phyloP scores from a whole-genome alignment of 2,888 invertebrate genomes.

The Hirtodrosophila histrioides region DNA sequence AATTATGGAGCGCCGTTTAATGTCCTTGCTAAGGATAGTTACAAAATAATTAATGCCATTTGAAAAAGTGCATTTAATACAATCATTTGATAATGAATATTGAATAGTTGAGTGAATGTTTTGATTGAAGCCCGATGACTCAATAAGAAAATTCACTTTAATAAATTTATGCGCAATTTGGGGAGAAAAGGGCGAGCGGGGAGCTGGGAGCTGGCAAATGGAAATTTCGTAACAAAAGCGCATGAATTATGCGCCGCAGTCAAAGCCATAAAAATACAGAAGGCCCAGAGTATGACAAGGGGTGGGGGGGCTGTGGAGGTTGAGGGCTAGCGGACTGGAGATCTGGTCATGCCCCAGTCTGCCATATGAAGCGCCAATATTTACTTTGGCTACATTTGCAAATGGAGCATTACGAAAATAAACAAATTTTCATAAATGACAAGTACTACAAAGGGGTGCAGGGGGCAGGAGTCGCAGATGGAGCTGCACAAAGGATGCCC shows the following conservation, averaged over 20 bases:
- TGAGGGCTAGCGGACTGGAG: background rate
- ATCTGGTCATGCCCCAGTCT: slow-evolving; percentile 37
- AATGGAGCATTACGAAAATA: slow-evolving; percentile 80
- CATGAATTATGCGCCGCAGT: slow-evolving; percentile 72
- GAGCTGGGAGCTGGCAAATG: slow-evolving; percentile 21
- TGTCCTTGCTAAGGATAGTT: slow-evolving; percentile 28
- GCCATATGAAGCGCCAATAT: slow-evolving; percentile 73
- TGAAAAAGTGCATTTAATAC: slow-evolving; percentile 23
- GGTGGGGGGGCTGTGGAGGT: background rate
- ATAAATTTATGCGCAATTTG: slow-evolving; percentile 40
- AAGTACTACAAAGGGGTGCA: slow-evolving; percentile 73
- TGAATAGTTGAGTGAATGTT: slow-evolving; percentile 35
- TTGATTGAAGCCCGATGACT: slow-evolving; percentile 17
- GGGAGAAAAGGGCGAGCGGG: too few relatives aligned
- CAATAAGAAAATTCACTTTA: slow-evolving; percentile 35
- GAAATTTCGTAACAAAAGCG: slow-evolving; percentile 55
- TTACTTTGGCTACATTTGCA: slow-evolving; percentile 81
- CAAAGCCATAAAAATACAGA: slow-evolving; percentile 60
- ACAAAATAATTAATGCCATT: slow-evolving; percentile 30
- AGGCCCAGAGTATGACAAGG: slow-evolving; percentile 4
- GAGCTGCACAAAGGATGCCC: slow-evolving; percentile 65
- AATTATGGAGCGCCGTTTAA: slow-evolving; percentile 15
- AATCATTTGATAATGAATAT: slow-evolving; percentile 31
- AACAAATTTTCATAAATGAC: slow-evolving; percentile 82
- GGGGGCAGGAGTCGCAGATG: slow-evolving; percentile 27